Base-by-base conservation (phyloP, 2,797 vertebrate genomes). In the Cottoperca gobio region DNA sequence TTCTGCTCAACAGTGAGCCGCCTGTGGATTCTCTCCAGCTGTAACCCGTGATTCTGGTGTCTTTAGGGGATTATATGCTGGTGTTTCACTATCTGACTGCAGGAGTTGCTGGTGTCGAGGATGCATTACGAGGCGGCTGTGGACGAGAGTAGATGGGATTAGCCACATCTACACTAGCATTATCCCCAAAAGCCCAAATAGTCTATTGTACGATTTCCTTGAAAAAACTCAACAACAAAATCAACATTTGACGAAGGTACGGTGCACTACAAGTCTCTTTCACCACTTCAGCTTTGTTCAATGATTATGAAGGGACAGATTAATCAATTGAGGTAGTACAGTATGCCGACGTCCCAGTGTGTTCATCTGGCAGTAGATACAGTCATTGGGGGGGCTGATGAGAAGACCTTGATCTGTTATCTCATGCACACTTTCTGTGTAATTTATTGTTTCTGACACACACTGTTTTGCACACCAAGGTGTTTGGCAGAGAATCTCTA, bases 31-130 rank as follows among this genome's bases (percentile, higher is more conserved):
- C 73, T 79, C 79, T 86, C 73, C 71, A 80, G 78, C 83, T 73
- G 82, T 83, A 86, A 85, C 86, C 78, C 75, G 81, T 79, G 79
- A 77, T 81, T 87, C 72, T 66, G 77, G 43, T 86, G 85, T 88
- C 87, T 90, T 86, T 39, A 48, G 79, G 79, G 84, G 74, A 82
- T 86, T 86, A 74, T 57, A 62, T 9, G 48, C 62, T 68, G 57
- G 37, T 63, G 53, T 78, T 85, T 84, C 31, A 21, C 52, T 62
- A 70, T 82, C 54, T 61, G 72, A 52, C 81, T 78, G 81, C 74
- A 64, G 82, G 70, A 68, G 78, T 28, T 77, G 39, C 57, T 14
- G 70, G 42, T 58, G 42, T 64, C 42, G 55, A 82, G 43, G 73
- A 81, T 49, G 42, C 72, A 40, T 71, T 84, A 54, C 76, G 78